Evolutionary conservation across 2,113 vertebrate species (phyloP).

Genomic region (Sander vitreus): DNA sequence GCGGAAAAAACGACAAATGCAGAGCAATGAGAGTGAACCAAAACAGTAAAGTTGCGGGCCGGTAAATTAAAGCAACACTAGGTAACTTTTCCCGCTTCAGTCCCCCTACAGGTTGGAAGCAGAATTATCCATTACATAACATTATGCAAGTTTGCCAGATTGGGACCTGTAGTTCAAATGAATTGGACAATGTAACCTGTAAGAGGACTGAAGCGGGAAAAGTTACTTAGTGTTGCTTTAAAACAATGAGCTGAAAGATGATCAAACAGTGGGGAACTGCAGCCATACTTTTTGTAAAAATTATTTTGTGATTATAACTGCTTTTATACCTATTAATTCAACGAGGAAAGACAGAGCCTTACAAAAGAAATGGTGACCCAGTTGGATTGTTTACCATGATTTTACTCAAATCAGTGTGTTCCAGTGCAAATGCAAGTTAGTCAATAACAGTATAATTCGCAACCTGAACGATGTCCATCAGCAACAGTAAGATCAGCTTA

Average conservation of each 20-base stretch:
- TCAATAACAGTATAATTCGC: slow-evolving; percentile 53
- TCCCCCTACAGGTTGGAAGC: too few relatives aligned
- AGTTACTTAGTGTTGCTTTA: not conserved
- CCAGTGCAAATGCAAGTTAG: slow-evolving; percentile 89
- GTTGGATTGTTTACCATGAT: slow-evolving; percentile 61
- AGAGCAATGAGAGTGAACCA: not conserved
- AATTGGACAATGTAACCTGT: too few relatives aligned
- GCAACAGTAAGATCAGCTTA: slow-evolving; percentile 85
- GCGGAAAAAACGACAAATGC: too few relatives aligned
- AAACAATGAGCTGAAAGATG: slow-evolving; percentile 7
- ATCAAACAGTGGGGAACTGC: not conserved
- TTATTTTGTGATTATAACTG: too few relatives aligned
- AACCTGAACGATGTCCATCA: slow-evolving; percentile 67
- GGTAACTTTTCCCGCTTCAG: too few relatives aligned
- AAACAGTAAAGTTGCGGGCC: not conserved
- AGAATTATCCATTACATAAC: too few relatives aligned
- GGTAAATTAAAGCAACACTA: not conserved
- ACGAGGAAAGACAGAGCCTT: not conserved
- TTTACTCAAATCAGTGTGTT: slow-evolving; percentile 95
- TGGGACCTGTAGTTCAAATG: too few relatives aligned
- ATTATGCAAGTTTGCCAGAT: too few relatives aligned
- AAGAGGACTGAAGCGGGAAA: too few relatives aligned
- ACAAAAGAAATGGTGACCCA: slow-evolving; percentile 14
- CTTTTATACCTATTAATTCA: not conserved
- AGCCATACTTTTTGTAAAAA: too few relatives aligned